Conservation (phyloP, 2,888 invertebrate genomes). For the Pseudoips prasinana region DNA sequence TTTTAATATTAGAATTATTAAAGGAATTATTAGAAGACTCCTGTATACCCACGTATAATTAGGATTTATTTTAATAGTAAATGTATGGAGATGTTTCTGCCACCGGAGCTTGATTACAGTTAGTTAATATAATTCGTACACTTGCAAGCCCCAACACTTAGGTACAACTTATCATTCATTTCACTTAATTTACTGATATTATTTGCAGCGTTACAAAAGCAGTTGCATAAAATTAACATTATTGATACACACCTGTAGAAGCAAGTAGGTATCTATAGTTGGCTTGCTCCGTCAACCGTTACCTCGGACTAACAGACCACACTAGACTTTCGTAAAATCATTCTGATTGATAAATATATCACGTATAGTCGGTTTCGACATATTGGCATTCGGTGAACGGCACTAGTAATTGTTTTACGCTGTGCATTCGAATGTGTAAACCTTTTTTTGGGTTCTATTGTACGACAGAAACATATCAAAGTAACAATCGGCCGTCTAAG, state of each 20-base stretch:
- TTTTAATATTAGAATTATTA: too few species aligned
- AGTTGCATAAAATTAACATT: conserved; percentile 14
- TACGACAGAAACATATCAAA: conserved; percentile 33
- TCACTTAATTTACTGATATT: too few species aligned
- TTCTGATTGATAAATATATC: conserved; percentile 65
- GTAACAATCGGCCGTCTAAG: conserved; percentile 26
- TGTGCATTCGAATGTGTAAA: conserved; percentile 49
- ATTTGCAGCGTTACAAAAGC: too few species aligned
- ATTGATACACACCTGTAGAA: conserved; percentile 14
- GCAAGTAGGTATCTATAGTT: too few species aligned
- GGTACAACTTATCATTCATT: too few species aligned
- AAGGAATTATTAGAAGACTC: too few species aligned
- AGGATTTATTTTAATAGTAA: too few species aligned
- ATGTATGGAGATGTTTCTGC: too few species aligned
- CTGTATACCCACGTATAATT: too few species aligned
- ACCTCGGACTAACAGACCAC: conserved; percentile 27
- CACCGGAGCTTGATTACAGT: too few species aligned
- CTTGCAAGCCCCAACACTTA: too few species aligned
- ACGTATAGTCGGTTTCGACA: conserved; percentile 64
- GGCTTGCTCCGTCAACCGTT: conserved; percentile 35
- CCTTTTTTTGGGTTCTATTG: conserved; percentile 40
- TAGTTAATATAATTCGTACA: too few species aligned
- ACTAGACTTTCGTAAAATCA: conserved; percentile 62
- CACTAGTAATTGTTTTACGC: conserved; percentile 38
- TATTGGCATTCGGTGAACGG: conserved; percentile 45